Conservation (phyloP, 2,113 vertebrate species). For the Sula dactylatra region DNA sequence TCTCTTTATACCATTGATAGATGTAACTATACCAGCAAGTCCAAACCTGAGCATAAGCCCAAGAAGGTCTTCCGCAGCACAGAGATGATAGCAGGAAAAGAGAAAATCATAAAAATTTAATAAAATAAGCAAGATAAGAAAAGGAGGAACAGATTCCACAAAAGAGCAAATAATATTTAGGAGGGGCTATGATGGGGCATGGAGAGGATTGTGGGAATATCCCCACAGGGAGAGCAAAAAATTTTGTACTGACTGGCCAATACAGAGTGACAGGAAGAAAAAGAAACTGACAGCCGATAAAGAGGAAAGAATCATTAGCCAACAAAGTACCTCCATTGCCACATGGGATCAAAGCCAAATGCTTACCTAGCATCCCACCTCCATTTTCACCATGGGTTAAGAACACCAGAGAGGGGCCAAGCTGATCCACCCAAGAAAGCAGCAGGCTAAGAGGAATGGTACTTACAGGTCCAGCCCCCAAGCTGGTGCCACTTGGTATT, state of each 20-base stretch:
- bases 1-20: neutral
- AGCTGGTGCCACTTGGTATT: neutral
- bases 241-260: neutral
- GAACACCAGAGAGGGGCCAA: neutral
- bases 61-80: neutral
- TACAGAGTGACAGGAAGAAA: neutral
- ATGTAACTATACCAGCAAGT: neutral
- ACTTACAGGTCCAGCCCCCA: neutral
- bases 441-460: neutral
- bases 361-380: neutral
- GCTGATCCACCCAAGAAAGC: neutral
- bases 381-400: neutral
- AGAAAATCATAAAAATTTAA: fast-evolving
- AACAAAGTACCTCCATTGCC: neutral
- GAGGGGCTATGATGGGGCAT: neutral
- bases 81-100: neutral
- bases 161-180: neutral
- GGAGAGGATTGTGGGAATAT: fast-evolving
- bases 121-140: neutral
- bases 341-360: neutral
- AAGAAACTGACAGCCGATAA: neutral
- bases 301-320: neutral
- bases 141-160: neutral
- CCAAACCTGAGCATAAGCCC: neutral
- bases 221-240: neutral